Conservation (phyloP, 2,113 vertebrate genomes). For the Helogale parvula region DNA sequence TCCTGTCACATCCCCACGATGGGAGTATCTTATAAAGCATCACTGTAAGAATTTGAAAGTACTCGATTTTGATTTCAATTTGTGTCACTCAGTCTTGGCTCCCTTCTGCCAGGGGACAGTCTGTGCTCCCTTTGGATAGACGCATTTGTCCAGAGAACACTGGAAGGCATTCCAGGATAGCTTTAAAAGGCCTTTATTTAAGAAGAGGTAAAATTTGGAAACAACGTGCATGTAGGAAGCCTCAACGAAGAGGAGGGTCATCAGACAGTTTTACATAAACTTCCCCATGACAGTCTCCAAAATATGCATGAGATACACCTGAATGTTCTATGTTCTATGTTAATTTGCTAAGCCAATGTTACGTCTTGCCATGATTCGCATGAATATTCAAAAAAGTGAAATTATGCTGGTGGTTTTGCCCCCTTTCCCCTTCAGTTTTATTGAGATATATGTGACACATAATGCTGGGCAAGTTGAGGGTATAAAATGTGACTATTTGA, state of each 20-base stretch:
- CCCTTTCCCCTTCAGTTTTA: background rate
- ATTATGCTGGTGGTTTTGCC: background rate
- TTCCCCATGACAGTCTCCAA: background rate
- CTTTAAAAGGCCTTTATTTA: constrained; percentile 31
- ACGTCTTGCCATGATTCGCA: background rate
- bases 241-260: background rate
- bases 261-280: background rate
- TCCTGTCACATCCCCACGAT: background rate
- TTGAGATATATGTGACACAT: background rate
- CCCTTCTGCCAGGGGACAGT: background rate
- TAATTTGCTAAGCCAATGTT: background rate
- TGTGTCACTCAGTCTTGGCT: background rate
- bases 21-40: background rate
- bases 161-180: background rate
- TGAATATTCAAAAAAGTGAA: background rate
- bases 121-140: background rate
- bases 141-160: background rate
- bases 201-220: background rate
- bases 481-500: background rate
- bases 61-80: background rate
- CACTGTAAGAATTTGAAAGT: background rate
- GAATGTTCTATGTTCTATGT: background rate
- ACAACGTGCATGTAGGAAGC: background rate
- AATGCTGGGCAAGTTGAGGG: background rate
- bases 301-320: background rate